Percentiles rank a stretch among this genome's conserved stretches.
phyloP scores from a whole-genome alignment of 2,888 invertebrate species.

The Leptopilina syphax region DNA sequence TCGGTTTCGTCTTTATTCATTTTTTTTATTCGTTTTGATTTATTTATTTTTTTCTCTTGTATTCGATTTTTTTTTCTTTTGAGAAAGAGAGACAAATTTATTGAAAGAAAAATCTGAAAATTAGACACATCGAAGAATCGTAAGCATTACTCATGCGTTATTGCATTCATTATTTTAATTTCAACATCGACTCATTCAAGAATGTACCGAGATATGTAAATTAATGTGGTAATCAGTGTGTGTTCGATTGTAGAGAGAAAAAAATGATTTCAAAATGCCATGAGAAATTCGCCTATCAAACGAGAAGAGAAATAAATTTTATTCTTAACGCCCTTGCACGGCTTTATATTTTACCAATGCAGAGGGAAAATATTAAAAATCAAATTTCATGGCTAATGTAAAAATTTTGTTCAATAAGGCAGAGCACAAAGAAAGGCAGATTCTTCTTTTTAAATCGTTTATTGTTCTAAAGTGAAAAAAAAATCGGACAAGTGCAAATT shows the following conservation, averaged over 20 bases:
- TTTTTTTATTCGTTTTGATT: too few species aligned
- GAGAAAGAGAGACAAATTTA: background rate
- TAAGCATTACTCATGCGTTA: background rate
- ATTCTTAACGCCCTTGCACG: too few species aligned
- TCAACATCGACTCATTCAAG: constrained; percentile 14
- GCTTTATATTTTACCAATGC: too few species aligned
- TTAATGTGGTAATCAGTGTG: constrained; percentile 7
- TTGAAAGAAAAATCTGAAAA: background rate
- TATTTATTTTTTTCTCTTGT: too few species aligned
- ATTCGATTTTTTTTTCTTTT: too few species aligned
- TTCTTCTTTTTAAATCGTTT: background rate
- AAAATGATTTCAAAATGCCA: background rate
- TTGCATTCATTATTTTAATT: constrained; percentile 21
- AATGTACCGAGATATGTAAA: constrained; percentile 9
- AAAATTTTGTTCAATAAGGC: too few species aligned
- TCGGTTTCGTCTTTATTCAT: too few species aligned
- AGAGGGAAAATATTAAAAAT: too few species aligned
- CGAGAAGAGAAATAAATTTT: background rate
- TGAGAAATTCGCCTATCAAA: background rate
- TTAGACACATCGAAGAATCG: background rate
- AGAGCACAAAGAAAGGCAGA: too few species aligned
- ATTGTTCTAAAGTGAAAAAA: constrained; percentile 1
- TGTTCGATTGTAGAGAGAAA: background rate
- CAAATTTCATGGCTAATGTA: too few species aligned
- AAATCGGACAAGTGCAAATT: too few species aligned